Base-by-base conservation (phyloP, 1,140 invertebrate species). In the Onthophagus taurus region DNA sequence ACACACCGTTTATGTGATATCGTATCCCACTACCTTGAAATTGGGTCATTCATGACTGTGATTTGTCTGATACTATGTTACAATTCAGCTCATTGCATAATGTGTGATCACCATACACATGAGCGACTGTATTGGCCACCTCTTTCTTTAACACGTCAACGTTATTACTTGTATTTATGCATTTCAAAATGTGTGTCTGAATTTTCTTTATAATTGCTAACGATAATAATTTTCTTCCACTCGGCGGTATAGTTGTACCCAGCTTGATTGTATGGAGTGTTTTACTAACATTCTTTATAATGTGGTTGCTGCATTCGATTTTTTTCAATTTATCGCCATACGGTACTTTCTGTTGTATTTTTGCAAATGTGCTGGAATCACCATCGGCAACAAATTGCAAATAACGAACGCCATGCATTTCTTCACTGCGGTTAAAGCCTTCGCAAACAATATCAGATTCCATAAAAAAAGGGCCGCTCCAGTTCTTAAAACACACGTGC, bases 341-440 rank as follows among this genome's bases (percentile, higher is more conserved):
- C 9, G n/a, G 11, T 7, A 23, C 21, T 9, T 16, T 11, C 7
- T 42, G 5, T n/a, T 16, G 12, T 14, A 42, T 3, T n/a, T 48
- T 53, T 5, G 50, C 49, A 38, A 57, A 64, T 4, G 64, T 61
- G 23, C 48, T 65, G 8, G 58, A 61, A 46, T 71, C 68, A 8
- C 66, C 66, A 54, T 71, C 69, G 4, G 48, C 63, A 46, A 71
- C 61, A 1, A 71, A 13, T 8, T 34, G 44, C 29, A 45, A 51
- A 47, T 69, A 70, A n/a, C 63, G 60, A 1, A 71, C 3, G 1
- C 57, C 51, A 54, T 71, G 51, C 44, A 54, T 57, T 31, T 55
- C 39, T 8, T 65, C 31, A 39, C 60, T 64, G 6, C 31, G 6
- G 30, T 52, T 46, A 52, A 71, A 71, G 11, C 60, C 63, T 51